phyloP scores from a whole-genome alignment of 2,888 invertebrate genomes.

The Drosophila bunnanda region DNA sequence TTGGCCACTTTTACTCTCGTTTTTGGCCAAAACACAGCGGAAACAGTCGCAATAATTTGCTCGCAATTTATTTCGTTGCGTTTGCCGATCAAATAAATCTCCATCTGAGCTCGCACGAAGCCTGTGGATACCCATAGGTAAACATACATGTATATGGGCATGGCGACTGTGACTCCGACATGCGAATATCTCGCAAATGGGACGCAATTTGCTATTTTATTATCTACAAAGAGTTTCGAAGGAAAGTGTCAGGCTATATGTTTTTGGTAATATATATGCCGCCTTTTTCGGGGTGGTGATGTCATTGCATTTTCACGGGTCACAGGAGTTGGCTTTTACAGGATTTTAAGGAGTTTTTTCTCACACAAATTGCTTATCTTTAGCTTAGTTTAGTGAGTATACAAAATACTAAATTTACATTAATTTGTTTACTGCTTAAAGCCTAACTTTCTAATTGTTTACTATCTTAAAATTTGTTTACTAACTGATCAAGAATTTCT shows the following conservation, averaged over 20 bases:
- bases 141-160: constrained; percentile 10
- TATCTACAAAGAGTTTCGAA: constrained; percentile 1
- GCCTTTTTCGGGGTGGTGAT: background rate
- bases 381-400: background rate
- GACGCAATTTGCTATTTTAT: constrained; percentile 23
- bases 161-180: constrained; percentile 17
- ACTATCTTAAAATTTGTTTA: background rate
- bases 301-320: constrained; percentile 13
- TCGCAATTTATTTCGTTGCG: constrained; percentile 70
- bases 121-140: constrained; percentile 46
- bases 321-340: too few relatives aligned
- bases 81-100: constrained; percentile 68
- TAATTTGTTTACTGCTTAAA: background rate
- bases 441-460: background rate
- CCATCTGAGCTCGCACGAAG: constrained; percentile 55
- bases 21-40: constrained; percentile 63
- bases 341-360: too few relatives aligned
- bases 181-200: constrained; percentile 37
- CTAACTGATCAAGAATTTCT: background rate
- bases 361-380: too few relatives aligned
- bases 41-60: constrained; percentile 75
- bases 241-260: constrained; percentile 9
- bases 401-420: background rate
- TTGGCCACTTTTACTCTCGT: constrained; percentile 72
- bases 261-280: background rate